phyloP scores from a whole-genome alignment of 2,113 vertebrate species.

The Apodemus sylvaticus region DNA sequence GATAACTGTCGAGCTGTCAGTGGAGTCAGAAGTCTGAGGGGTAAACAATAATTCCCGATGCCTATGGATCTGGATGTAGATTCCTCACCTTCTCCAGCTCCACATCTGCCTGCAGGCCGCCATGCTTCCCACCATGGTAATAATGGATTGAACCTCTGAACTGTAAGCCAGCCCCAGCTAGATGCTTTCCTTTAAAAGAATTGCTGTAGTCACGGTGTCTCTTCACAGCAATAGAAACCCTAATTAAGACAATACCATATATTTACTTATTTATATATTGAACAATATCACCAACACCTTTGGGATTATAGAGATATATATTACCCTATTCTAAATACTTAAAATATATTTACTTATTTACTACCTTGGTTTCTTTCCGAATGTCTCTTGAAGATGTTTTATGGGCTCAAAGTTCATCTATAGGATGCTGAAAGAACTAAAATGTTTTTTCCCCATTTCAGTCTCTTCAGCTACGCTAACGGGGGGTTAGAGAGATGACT shows the following conservation, averaged over 20 bases:
- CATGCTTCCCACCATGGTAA: background rate
- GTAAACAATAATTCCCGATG: too few relatives aligned
- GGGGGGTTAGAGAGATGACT: background rate
- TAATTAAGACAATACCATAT: background rate
- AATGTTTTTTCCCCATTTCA: background rate
- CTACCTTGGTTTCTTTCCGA: background rate
- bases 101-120: background rate
- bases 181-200: background rate
- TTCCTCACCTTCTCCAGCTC: background rate
- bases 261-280: background rate
- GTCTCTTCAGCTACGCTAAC: background rate
- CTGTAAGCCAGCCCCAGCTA: background rate
- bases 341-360: background rate
- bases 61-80: background rate
- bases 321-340: background rate
- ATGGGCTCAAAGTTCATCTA: constrained; percentile 24
- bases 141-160: background rate
- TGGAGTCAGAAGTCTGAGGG: too few relatives aligned
- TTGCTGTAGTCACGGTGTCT: background rate
- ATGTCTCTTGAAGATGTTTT: constrained; percentile 46
- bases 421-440: constrained; percentile 39
- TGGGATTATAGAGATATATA: background rate
- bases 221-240: background rate
- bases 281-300: background rate
- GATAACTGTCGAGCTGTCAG: too few relatives aligned